Evolutionary conservation across 2,113 vertebrate genomes (phyloP), one percentile per base, ranked within the genome.

Genomic region (Dipodomys merriami): DNA sequence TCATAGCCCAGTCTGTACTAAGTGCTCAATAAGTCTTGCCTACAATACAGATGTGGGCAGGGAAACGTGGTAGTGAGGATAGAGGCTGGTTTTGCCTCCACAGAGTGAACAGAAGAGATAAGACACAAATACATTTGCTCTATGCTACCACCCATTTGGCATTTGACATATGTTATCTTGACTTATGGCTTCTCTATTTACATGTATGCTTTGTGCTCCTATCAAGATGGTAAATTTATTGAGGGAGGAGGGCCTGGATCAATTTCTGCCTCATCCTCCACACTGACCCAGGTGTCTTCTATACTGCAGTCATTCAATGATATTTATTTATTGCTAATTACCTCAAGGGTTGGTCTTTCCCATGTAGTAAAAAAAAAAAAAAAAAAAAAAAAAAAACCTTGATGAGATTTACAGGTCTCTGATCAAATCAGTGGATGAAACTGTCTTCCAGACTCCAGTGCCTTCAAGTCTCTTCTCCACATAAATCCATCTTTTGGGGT

Each of bases 151-250:
- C 46, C 78, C 79, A 46, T 18, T 82, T 76, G 86, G 53, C 78
- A 77, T 92, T 91, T 89, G 91, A 86, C 93, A 91, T 94, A 77
- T 39, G 84, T 91, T 94, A 92, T 95, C 94, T 96, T 91, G 87
- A 64, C 68, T 90, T 95, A 67, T 80, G 84, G 35, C 74, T 94
- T 95, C 78, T 87, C 91, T 96, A 64, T 89, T 91, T 91, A 46
- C 81, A 84, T 33, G 60, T 67, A 44, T 67, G 82, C 82, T 80
- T 92, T 79, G 29, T 87, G 88, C 44, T 18, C 57, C 91, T 89
- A 82, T 84, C 84, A 46, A 72, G 86, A 94, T 22, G 39, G 93
- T 69, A 89, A 92, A 86, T 95, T 95, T 94, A 82, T 91, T 78
- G 94, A 95, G 57, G 84, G 81, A 93, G 77, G 81, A 95, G 91